A percentile compares a stretch with the other conserved stretches of the same genome.
phyloP scores from a whole-genome alignment of 2,888 invertebrate species.

The Limulus polyphemus region DNA sequence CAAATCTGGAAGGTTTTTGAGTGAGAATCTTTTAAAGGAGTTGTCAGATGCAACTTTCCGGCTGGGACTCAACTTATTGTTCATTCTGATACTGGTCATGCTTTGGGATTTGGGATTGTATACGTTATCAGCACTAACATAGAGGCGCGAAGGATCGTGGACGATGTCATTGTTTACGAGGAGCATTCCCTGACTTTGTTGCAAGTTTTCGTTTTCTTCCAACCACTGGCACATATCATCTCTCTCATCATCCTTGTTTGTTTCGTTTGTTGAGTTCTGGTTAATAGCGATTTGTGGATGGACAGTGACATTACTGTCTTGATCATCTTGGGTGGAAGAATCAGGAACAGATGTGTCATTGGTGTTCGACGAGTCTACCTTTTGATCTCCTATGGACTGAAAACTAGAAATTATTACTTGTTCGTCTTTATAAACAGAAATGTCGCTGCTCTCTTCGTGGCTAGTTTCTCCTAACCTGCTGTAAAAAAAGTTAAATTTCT shows the following conservation, averaged over 20 bases:
- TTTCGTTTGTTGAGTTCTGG: neutral
- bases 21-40: slow-evolving; percentile 24
- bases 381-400: slow-evolving; percentile 10
- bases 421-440: slow-evolving; percentile 23
- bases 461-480: slow-evolving; percentile 24
- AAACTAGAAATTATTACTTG: slow-evolving; percentile 16
- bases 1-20: slow-evolving; percentile 22
- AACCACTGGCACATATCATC: neutral
- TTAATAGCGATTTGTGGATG: slow-evolving; percentile 7
- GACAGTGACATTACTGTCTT: slow-evolving; percentile 4
- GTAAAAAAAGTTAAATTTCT: slow-evolving; percentile 26
- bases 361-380: neutral
- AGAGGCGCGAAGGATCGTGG: slow-evolving; percentile 3
- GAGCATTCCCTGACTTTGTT: neutral
- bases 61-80: slow-evolving; percentile 11
- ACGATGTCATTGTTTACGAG: neutral
- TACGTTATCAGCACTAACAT: slow-evolving; percentile 18
- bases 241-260: neutral
- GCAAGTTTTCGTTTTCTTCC: neutral
- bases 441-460: slow-evolving; percentile 26
- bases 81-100: slow-evolving; percentile 15
- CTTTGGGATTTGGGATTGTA: slow-evolving; percentile 18
- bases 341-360: slow-evolving; percentile 8
- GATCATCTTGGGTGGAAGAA: slow-evolving; percentile 10
- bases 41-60: slow-evolving; percentile 24